Conservation (phyloP, 2,113 vertebrate genomes). For the Mirounga angustirostris region DNA sequence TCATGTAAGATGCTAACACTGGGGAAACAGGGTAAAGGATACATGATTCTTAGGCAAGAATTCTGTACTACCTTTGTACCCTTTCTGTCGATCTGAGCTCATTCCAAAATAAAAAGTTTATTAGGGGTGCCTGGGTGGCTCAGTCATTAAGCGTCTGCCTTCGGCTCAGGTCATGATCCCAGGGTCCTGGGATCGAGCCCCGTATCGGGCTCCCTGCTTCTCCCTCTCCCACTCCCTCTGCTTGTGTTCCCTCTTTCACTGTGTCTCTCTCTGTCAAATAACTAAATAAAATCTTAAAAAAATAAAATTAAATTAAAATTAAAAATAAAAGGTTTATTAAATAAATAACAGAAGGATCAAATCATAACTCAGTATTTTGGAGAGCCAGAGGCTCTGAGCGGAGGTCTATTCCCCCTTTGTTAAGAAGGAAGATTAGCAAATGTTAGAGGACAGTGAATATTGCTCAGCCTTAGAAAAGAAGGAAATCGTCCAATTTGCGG, state of each 20-base stretch:
- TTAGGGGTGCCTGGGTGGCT: background rate
- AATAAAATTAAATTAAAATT: no score
- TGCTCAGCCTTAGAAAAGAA: background rate
- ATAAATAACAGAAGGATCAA: background rate
- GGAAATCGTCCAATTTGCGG: no score
- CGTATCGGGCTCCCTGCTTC: no score
- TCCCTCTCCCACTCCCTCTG: no score
- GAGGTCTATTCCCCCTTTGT: background rate
- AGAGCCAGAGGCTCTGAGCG: background rate
- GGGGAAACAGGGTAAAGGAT: background rate
- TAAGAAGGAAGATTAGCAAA: background rate
- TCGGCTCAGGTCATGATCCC: no score
- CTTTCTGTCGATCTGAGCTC: background rate
- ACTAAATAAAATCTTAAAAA: no score
- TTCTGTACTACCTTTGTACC: background rate
- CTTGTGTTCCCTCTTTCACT: no score
- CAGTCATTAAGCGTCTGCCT: no score
- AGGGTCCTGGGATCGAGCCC: no score
- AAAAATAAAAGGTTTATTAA: background rate
- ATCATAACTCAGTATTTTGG: background rate
- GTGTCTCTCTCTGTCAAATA: no score
- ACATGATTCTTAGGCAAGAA: background rate
- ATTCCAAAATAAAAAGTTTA: background rate
- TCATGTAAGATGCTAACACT: background rate
- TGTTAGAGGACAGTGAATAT: background rate